phyloP scores from a whole-genome alignment of 2,888 invertebrate genomes.

The Temnothorax unifasciatus region DNA sequence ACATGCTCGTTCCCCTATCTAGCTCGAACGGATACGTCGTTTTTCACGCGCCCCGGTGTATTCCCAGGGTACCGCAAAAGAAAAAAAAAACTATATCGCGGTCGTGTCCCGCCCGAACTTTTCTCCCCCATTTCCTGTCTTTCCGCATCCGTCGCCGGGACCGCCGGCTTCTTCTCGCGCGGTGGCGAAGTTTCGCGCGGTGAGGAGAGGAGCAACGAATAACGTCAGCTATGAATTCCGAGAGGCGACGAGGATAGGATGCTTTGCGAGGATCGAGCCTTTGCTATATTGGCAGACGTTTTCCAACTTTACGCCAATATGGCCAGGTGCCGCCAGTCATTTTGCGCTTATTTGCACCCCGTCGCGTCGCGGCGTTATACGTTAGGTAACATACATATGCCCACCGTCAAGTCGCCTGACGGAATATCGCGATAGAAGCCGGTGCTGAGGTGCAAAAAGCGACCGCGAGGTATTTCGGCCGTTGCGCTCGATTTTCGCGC shows the following conservation, averaged over 20 bases:
- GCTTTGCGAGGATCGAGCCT: conserved; percentile 53
- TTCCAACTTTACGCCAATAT: conserved; percentile 82
- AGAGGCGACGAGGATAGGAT: conserved; percentile 66
- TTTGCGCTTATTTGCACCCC: conserved; percentile 81
- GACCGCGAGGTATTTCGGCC: conserved; percentile 16
- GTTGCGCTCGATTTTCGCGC: conserved; percentile 40
- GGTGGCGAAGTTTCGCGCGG: conserved; percentile 26
- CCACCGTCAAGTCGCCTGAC: conserved; percentile 25
- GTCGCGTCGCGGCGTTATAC: conserved; percentile 61
- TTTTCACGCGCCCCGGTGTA: conserved; percentile 40
- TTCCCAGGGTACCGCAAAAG: conserved; percentile 10
- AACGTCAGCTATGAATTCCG: conserved; percentile 67
- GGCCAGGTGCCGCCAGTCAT: conserved; percentile 78
- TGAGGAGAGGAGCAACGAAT: conserved; percentile 29
- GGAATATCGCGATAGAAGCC: conserved; percentile 42
- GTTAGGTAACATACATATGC: conserved; percentile 32
- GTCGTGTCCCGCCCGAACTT: conserved; percentile 23
- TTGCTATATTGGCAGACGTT: conserved; percentile 72
- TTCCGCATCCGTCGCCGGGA: conserved; percentile 32
- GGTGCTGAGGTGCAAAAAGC: conserved; percentile 23
- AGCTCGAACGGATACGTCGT: conserved; percentile 31
- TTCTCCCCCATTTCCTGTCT: conserved; percentile 12
- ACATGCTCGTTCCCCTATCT: conserved; percentile 40
- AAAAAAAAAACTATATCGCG: conserved; percentile 11
- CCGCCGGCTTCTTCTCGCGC: background rate